Evolutionary conservation across 2,888 invertebrate species (phyloP).

Genomic region (Oscheius sp.): DNA sequence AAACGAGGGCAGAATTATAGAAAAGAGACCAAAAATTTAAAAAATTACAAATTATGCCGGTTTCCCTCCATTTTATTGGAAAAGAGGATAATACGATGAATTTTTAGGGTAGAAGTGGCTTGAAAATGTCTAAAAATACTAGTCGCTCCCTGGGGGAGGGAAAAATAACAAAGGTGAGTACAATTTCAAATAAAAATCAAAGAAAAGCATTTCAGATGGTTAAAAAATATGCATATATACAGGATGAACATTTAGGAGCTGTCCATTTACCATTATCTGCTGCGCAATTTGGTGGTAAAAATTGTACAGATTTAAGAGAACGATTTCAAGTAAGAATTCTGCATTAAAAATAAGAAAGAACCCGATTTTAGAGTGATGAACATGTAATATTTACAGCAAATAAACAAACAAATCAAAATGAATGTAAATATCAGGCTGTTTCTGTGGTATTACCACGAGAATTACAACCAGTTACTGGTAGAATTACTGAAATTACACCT

Average conservation of each 20-base stretch:
- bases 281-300: slow-evolving; percentile 36
- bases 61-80: no score
- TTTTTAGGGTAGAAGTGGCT: neutral
- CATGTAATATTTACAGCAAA: slow-evolving; percentile 56
- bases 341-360: neutral
- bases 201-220: slow-evolving; percentile 24
- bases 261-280: slow-evolving; percentile 58
- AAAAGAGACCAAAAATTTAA: no score
- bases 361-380: slow-evolving; percentile 52
- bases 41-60: no score
- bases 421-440: slow-evolving; percentile 43
- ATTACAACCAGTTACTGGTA: slow-evolving; percentile 44
- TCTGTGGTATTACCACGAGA: slow-evolving; percentile 47
- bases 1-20: no score
- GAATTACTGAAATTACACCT: slow-evolving; percentile 50
- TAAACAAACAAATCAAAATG: slow-evolving; percentile 40
- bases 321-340: slow-evolving; percentile 46
- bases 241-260: slow-evolving; percentile 51
- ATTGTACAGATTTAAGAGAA: slow-evolving; percentile 52
- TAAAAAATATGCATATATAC: slow-evolving; percentile 47
- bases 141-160: slow-evolving; percentile 52
- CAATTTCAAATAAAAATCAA: neutral
- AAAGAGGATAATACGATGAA: no score
- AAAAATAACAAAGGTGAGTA: slow-evolving; percentile 42
- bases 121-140: slow-evolving; percentile 35